Base-by-base conservation (phyloP, 2,797 vertebrate genomes). In the Muraenolepis orangiensis region DNA sequence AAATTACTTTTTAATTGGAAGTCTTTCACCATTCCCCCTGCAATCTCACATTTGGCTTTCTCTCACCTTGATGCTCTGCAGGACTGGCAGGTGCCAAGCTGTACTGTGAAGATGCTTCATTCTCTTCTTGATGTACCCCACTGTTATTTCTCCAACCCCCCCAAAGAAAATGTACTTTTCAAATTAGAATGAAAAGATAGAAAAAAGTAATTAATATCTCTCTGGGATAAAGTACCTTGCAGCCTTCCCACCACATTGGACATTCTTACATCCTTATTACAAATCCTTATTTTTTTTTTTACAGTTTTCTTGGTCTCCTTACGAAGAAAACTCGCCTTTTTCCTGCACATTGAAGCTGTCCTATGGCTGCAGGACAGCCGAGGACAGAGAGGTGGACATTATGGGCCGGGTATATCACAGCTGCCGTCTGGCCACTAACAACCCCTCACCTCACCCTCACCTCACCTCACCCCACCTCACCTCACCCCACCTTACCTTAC, bases 1-100 rank as follows among this genome's bases (percentile, higher is more conserved):
- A 57, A 57, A 57, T 57, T 57, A 57, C 51, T 57, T 57, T 57
- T 57, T 71, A 46, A 46, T 67, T 51, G 34, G 38, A 57, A 76
- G 64, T 57, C 38, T 26, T 13, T 64, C 31, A 66, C 30, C 57
- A 18, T 18, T 46, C 42, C 42, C 42, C 46, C 18, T n/a, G n/a
- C n/a, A n/a, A n/a, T n/a, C n/a, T 57, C 51, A n/a, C 51, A 57
- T 57, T 57, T 7, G 51, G 51, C 51, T 23, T 57, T 18, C 16
- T 20, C 3, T 51, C 18, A 51, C 42, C 42, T 51, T 51, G 42
- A 18, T 20, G 13, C 6, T 42, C 16, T 46, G 18, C 42, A 46
- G 42, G 42, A 5, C 42, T 51, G 7, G n/a, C 51, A n/a, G 51
- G 20, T 57, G 51, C 51, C n/a, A 6, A 23, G 46, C 46, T 57